Evolutionary conservation across 2,888 invertebrate species (phyloP).

Genomic region (Noctuana brunneofusca): DNA sequence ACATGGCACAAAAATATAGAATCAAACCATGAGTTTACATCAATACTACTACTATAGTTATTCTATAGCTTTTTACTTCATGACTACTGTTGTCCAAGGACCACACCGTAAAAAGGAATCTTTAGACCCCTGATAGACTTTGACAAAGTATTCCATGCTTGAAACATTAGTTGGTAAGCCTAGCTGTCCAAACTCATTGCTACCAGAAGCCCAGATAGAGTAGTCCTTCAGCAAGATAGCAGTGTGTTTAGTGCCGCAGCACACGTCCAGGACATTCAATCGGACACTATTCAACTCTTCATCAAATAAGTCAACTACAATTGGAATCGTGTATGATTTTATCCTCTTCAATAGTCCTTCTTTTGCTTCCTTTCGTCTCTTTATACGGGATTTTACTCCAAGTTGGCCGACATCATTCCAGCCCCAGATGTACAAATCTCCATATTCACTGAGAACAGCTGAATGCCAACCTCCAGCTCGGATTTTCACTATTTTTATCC

Average conservation of each 20-base stretch:
- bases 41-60: not conserved
- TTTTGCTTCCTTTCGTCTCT: slow-evolving; percentile 48
- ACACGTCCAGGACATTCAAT: slow-evolving; percentile 82
- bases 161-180: slow-evolving; percentile 68
- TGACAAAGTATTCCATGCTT: slow-evolving; percentile 56
- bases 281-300: slow-evolving; percentile 67
- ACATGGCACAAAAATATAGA: not conserved
- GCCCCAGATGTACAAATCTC: slow-evolving; percentile 95
- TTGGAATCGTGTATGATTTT: slow-evolving; percentile 40
- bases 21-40: not conserved
- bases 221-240: slow-evolving; percentile 86
- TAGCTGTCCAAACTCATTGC: slow-evolving; percentile 92
- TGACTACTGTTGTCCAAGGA: slow-evolving; percentile 63
- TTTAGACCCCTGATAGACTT: slow-evolving; percentile 50
- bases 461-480: slow-evolving; percentile 95
- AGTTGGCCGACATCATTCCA: slow-evolving; percentile 95
- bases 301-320: slow-evolving; percentile 65
- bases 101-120: slow-evolving; percentile 58
- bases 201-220: slow-evolving; percentile 89
- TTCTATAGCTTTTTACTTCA: slow-evolving; percentile 37
- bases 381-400: slow-evolving; percentile 79
- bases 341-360: slow-evolving; percentile 50
- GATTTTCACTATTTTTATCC: slow-evolving; percentile 87
- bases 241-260: slow-evolving; percentile 91
- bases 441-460: slow-evolving; percentile 88